Percentiles rank a stretch among this genome's conserved stretches.
Conservation (phyloP, 2,797 vertebrate genomes). For the Nannoperca australis region DNA sequence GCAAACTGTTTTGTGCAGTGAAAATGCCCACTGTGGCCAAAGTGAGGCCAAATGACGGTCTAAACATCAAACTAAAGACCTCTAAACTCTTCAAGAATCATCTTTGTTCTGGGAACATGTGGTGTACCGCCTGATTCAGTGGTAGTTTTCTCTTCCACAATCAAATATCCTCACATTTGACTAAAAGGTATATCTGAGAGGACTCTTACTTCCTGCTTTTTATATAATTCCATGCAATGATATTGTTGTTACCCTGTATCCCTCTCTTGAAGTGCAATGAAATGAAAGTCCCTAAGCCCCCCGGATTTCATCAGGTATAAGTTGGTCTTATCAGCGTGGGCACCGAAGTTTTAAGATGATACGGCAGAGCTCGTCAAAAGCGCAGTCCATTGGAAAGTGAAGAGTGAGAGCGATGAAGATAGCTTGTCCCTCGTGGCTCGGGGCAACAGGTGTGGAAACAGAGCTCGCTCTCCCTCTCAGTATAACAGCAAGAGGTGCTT, state of each 20-base stretch:
- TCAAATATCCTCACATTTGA: constrained; percentile 30
- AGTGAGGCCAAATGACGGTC: constrained; percentile 16
- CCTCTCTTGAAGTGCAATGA: constrained; percentile 41
- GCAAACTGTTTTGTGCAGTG: constrained; percentile 10
- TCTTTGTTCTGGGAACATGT: constrained; percentile 36
- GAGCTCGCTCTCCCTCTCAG: constrained; percentile 63
- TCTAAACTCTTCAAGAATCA: constrained; percentile 17
- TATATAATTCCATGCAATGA: constrained; percentile 3
- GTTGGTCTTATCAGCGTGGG: constrained; percentile 63
- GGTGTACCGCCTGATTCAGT: constrained; percentile 19
- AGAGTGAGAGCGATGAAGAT: constrained; percentile 63
- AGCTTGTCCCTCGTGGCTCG: constrained; percentile 65
- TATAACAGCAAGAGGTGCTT: constrained; percentile 80
- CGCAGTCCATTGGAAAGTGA: constrained; percentile 47
- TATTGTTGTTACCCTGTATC: constrained; percentile 2
- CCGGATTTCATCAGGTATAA: constrained; percentile 73
- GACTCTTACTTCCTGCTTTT: constrained; percentile 15
- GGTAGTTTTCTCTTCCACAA: constrained; percentile 29
- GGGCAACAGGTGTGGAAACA: constrained; percentile 83
- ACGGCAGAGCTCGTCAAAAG: constrained; percentile 52
- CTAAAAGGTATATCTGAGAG: constrained; percentile 16
- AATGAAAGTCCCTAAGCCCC: constrained; percentile 59
- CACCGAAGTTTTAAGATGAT: constrained; percentile 64
- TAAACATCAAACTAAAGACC: constrained; percentile 33
- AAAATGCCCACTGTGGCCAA: constrained; percentile 19